Conservation (phyloP, 2,113 vertebrate genomes). For the Holacanthus passer region DNA sequence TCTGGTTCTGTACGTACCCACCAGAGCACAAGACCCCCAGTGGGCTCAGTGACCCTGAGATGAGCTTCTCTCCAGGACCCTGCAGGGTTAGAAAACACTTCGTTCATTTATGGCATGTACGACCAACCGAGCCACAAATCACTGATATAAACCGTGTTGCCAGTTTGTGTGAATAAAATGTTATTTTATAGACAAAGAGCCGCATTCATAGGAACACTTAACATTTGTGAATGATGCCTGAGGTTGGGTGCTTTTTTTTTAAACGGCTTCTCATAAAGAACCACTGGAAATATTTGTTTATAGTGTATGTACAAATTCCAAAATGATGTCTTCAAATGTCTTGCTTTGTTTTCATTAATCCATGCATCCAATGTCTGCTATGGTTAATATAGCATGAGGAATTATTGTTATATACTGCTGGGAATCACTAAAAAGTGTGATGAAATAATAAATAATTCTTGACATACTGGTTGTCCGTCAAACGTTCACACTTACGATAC, state of each 20-base stretch:
- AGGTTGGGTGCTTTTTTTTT: conserved; percentile 4
- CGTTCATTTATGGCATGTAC: conserved; percentile 26
- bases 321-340: background rate
- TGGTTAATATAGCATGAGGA: too few relatives aligned
- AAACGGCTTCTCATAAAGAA: background rate
- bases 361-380: too few relatives aligned
- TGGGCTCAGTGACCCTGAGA: conserved; percentile 64
- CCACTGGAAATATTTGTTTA: background rate
- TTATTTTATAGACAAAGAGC: conserved; percentile 40
- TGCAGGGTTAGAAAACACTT: conserved; percentile 27
- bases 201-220: conserved; percentile 24
- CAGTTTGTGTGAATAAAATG: conserved; percentile 18
- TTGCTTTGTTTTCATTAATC: too few relatives aligned
- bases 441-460: too few relatives aligned
- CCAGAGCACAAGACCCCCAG: conserved; percentile 56
- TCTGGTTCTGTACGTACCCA: conserved; percentile 49
- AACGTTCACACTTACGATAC: background rate
- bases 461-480: background rate
- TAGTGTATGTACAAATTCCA: background rate
- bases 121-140: conserved; percentile 27
- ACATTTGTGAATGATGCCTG: background rate
- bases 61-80: conserved; percentile 53
- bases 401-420: too few relatives aligned
- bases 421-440: too few relatives aligned
- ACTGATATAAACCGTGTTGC: background rate